Percentiles rank a stretch among this genome's conserved stretches.
Evolutionary conservation across 2,113 vertebrate species (phyloP).

Genomic region (Oophaga pumilio): DNA sequence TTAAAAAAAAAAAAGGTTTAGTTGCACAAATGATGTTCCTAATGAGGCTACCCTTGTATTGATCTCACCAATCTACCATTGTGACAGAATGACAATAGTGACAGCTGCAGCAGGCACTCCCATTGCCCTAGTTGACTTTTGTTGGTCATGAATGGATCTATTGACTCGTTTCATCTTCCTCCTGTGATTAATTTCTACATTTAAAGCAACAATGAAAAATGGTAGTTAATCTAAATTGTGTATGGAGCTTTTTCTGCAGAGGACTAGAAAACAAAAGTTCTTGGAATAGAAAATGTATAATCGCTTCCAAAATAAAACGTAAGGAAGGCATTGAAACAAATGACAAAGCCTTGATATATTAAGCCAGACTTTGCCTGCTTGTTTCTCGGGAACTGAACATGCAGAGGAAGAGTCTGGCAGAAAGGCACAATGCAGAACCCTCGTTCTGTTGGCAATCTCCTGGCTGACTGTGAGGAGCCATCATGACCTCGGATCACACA

Average conservation of each 20-base stretch:
- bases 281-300: background rate
- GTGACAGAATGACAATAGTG: too few relatives aligned
- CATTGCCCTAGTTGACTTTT: background rate
- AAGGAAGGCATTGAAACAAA: background rate
- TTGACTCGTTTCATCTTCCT: background rate
- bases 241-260: background rate
- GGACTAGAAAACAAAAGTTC: background rate
- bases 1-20: too few relatives aligned
- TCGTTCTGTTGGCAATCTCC: background rate
- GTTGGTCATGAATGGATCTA: background rate
- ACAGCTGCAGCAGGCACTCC: too few relatives aligned
- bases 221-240: background rate
- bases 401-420: slow-evolving; percentile 4
- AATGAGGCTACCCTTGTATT: too few relatives aligned
- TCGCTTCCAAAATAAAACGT: background rate
- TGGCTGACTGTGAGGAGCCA: too few relatives aligned
- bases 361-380: background rate
- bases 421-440: background rate
- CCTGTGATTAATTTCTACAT: too few relatives aligned
- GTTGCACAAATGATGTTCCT: too few relatives aligned
- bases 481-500: background rate
- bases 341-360: background rate
- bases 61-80: too few relatives aligned
- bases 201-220: background rate
- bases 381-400: background rate